phyloP scores from a whole-genome alignment of 2,888 invertebrate species.

The Pilophorus perplexus region DNA sequence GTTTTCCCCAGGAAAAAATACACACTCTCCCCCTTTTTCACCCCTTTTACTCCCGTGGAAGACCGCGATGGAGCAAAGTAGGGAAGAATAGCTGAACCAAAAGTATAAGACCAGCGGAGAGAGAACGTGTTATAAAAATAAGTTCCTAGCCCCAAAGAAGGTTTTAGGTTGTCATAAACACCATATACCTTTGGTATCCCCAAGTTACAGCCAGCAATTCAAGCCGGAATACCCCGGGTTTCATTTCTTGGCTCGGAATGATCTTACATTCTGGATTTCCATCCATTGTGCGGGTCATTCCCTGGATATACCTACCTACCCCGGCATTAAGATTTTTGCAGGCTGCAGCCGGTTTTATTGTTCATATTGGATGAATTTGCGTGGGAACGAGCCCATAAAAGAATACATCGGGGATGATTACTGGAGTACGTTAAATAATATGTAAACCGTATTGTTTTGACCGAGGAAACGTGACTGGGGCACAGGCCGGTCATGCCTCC shows the following conservation, averaged over 20 bases:
- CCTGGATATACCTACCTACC: no score
- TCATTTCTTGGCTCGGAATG: constrained; percentile 14
- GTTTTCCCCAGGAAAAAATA: constrained; percentile 16
- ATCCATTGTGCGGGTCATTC: constrained; percentile 10
- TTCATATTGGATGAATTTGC: no score
- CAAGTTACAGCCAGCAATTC: constrained; percentile 16
- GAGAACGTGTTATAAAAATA: constrained; percentile 17
- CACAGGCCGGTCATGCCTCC: no score
- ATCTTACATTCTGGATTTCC: constrained; percentile 17
- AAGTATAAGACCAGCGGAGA: no score
- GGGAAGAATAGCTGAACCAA: no score
- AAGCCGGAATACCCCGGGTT: constrained; percentile 1
- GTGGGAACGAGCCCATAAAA: no score
- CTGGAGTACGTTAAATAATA: no score
- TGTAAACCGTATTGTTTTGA: no score
- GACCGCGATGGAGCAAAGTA: neutral
- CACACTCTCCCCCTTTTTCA: neutral
- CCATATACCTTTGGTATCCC: constrained; percentile 17
- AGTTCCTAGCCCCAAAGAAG: neutral
- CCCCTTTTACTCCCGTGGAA: neutral
- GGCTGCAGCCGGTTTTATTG: no score
- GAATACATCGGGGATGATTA: no score
- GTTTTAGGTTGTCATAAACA: constrained; percentile 22
- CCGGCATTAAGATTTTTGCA: no score
- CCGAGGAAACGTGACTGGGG: no score